These are phyloP conservation scores for Hydropotes inermis DNA, from an alignment of 2,113 vertebrate species.

Conservation along the genomic window DNA sequence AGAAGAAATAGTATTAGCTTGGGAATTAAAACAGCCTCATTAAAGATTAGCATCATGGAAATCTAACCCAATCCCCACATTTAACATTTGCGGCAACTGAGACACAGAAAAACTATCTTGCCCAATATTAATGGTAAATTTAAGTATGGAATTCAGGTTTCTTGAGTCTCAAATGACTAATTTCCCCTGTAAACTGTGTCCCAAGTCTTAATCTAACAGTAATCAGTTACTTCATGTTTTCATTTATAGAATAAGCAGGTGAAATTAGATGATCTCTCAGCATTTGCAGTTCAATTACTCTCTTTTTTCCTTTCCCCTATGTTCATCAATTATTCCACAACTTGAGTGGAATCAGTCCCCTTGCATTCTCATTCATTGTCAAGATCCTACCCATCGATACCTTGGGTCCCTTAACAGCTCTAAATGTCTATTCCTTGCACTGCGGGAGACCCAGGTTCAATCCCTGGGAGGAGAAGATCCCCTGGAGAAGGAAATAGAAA, in stretches of 20 bases:
- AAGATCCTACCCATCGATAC: background rate
- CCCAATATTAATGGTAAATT: slow-evolving; percentile 39
- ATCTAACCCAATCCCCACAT: slow-evolving; percentile 36
- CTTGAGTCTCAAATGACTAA: slow-evolving; percentile 47
- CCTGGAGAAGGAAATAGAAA: background rate
- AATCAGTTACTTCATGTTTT: slow-evolving; percentile 50
- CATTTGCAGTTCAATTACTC: background rate
- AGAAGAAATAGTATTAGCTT: background rate
- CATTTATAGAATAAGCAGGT: slow-evolving; percentile 8
- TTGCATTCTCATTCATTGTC: background rate
- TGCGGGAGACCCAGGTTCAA: background rate
- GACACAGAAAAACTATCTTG: slow-evolving; percentile 42
- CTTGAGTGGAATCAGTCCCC: background rate
- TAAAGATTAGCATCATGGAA: slow-evolving; percentile 44
- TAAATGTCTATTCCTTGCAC: background rate
- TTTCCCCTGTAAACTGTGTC: background rate
- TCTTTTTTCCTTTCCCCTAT: background rate
- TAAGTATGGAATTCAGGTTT: slow-evolving; percentile 32
- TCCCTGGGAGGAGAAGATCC: background rate
- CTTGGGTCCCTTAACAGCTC: background rate
- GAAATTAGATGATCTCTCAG: slow-evolving; percentile 42
- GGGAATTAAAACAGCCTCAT: slow-evolving; percentile 62
- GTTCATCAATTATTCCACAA: background rate
- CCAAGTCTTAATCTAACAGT: background rate
- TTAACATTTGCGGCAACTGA: slow-evolving; percentile 36